phyloP scores from a whole-genome alignment of 35 echinoderm and acorn worm species.

The Ophioderma brevispina region DNA sequence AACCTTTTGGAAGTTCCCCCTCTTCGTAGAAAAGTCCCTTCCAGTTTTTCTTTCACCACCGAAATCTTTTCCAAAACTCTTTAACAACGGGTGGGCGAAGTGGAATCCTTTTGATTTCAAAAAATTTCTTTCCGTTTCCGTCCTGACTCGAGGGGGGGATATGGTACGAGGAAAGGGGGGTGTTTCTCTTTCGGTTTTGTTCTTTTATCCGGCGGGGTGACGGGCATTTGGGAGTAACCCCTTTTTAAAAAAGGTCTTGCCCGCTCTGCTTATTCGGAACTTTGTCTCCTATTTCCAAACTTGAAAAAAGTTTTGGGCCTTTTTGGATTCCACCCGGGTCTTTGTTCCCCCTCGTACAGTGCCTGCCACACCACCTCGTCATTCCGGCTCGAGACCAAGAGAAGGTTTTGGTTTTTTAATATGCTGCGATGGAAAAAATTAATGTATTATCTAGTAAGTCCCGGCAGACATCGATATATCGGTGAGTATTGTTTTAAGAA shows the following conservation, averaged over 20 bases:
- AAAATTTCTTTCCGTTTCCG: slow-evolving; percentile 45
- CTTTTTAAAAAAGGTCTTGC: slow-evolving; percentile 28
- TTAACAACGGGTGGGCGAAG: slow-evolving; percentile 40
- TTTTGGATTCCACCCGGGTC: neutral
- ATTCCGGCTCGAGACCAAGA: slow-evolving; percentile 35
- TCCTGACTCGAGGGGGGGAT: no score
- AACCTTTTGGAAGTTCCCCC: slow-evolving; percentile 56
- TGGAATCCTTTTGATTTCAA: slow-evolving; percentile 33
- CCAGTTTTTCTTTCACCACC: slow-evolving; percentile 37
- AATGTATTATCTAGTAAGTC: slow-evolving; percentile 26
- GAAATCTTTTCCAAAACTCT: slow-evolving; percentile 59
- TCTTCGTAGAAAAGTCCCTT: slow-evolving; percentile 69
- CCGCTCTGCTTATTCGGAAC: slow-evolving; percentile 39
- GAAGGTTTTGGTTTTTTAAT: slow-evolving; percentile 33
- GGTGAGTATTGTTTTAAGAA: no score
- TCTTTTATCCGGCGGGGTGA: no score
- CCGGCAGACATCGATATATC: no score
- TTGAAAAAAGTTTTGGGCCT: slow-evolving; percentile 6
- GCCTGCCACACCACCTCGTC: slow-evolving; percentile 59
- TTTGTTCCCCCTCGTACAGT: slow-evolving; percentile 9
- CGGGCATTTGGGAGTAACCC: slow-evolving; percentile 50
- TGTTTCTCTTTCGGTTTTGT: no score
- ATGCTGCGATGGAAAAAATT: slow-evolving; percentile 27
- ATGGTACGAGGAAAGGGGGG: no score
- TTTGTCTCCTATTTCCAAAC: slow-evolving; percentile 43